Percentiles rank a stretch among this genome's conserved stretches.
Conservation (phyloP, 2,797 vertebrate species). For the Nasua narica region DNA sequence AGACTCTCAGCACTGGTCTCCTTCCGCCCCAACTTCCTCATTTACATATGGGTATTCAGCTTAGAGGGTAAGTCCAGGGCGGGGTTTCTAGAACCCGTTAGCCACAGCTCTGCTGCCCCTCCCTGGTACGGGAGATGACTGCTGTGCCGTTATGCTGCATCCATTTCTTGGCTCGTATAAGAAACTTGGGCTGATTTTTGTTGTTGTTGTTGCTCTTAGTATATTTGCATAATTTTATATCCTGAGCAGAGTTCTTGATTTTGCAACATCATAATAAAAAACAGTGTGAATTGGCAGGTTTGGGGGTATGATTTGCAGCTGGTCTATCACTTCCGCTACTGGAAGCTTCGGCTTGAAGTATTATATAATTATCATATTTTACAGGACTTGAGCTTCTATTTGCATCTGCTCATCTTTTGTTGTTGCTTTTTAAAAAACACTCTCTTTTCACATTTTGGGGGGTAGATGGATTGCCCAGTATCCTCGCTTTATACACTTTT, state of each 20-base stretch:
- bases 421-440: conserved; percentile 43
- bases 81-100: background rate
- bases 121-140: rapidly evolving
- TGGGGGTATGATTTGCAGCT: conserved; percentile 73
- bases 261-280: conserved; percentile 58
- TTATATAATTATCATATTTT: conserved; percentile 67
- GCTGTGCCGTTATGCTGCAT: background rate
- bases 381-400: conserved; percentile 64
- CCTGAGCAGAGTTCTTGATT: conserved; percentile 52
- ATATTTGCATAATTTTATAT: conserved; percentile 58
- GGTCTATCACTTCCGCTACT: conserved; percentile 65
- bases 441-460: conserved; percentile 49
- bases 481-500: conserved; percentile 38
- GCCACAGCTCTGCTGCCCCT: background rate
- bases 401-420: conserved; percentile 67
- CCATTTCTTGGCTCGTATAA: background rate
- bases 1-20: background rate
- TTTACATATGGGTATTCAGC: background rate
- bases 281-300: conserved; percentile 65
- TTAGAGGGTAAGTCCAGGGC: background rate
- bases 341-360: conserved; percentile 59
- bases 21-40: conserved; percentile 14
- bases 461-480: background rate
- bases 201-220: conserved; percentile 30
- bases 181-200: conserved; percentile 29